Evolutionary conservation across 2,888 invertebrate genomes (phyloP), one percentile per base, ranked within the genome.

Genomic region (Octonoba sinensis): DNA sequence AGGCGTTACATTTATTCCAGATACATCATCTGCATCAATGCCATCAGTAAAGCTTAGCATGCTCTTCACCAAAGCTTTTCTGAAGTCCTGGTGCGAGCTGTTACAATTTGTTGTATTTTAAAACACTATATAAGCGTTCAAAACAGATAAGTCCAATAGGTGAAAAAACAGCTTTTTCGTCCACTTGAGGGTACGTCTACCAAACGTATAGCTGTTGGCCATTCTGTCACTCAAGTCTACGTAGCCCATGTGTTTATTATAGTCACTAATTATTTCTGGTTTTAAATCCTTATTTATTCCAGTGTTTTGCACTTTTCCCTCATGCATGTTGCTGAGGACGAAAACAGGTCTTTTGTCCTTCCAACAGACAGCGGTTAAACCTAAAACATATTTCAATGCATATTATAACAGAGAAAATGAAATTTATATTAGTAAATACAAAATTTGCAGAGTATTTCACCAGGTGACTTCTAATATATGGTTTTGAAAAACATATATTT

Each of bases 181-280:
- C 73, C 73, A 73, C 51, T 73, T 73, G 15, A 73, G 15, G 24
- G 73, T 65, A 6, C 44, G 11, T 22, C 49, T 13, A 13, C 46
- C 56, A 22, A 73, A 73, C 11, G 44, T 56, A 16, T 73, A 73
- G 12, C 54, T 56, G n/a, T 54, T 65, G 1, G 73, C 64, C 73
- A 73, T 73, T 13, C 73, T 36, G n/a, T 73, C 73, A 27, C 65
- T 73, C 12, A 62, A 24, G 36, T 73, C 73, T 16, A 73, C 64
- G 20, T 56, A 65, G 4, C 64, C 73, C 56, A 73, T 73, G 22
- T 64, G 36, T 36, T 73, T 44, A 12, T 73, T 65, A 20, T 73
- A 73, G 20, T 27, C 18, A 20, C 4, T 13, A 0, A 73, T 20
- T n/a, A 57, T 57, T 70, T 57, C 18, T 6, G 57, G 57, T 46